These are phyloP conservation scores for Podilymbus podiceps DNA, from an alignment of 2,113 vertebrate genomes.

Conservation along the genomic window DNA sequence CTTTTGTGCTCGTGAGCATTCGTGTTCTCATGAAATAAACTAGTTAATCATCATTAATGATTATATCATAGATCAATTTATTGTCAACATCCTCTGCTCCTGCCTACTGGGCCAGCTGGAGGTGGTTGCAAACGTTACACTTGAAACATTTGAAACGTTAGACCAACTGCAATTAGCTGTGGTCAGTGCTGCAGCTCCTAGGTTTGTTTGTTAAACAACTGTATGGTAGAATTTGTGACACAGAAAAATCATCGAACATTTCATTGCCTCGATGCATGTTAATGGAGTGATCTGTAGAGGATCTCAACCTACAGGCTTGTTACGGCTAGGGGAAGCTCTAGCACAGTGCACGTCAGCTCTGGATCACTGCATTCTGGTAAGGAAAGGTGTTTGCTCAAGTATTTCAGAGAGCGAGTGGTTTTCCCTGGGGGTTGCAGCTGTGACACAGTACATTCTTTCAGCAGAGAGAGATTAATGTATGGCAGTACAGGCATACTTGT, in stretches of 20 bases:
- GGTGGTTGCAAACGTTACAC: not conserved
- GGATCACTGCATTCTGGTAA: not conserved
- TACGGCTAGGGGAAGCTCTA: not conserved
- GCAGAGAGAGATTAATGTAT: not conserved
- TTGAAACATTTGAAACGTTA: not conserved
- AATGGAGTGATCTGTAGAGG: not conserved
- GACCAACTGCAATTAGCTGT: not conserved
- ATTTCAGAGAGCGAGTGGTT: not conserved
- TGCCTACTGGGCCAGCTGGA: not conserved
- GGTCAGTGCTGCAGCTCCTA: not conserved
- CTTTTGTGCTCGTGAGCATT: not conserved
- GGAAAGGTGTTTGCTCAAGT: slow-evolving; percentile 18
- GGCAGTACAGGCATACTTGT: not conserved
- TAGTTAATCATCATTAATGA: not conserved
- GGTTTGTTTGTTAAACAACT: not conserved
- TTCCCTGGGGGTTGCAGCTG: slow-evolving; percentile 12
- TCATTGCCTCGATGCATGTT: not conserved
- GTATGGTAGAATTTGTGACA: not conserved
- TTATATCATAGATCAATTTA: not conserved
- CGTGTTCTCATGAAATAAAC: not conserved
- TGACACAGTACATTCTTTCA: not conserved
- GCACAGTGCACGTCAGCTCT: not conserved
- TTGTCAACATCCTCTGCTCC: not conserved
- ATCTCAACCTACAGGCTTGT: not conserved
- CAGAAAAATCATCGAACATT: not conserved